These are phyloP conservation scores for Neodontobutis hainanensis DNA, from an alignment of 2,113 vertebrate species.

Conservation along the genomic window DNA sequence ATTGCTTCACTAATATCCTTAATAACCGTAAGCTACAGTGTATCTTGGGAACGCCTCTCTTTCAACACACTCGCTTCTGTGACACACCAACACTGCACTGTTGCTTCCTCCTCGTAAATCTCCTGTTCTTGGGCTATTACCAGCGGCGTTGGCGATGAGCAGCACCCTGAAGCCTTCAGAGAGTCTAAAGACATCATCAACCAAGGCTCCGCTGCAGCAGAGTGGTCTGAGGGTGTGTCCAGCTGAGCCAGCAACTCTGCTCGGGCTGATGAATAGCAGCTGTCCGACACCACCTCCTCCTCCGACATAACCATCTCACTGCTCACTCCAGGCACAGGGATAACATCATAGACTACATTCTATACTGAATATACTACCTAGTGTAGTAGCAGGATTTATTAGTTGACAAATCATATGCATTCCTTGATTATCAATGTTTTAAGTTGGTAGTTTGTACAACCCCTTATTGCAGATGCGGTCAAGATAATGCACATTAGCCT, in stretches of 20 bases:
- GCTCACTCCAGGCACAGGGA: constrained; percentile 15
- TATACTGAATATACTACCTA: too few species aligned
- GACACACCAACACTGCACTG: neutral
- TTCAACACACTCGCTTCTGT: too few species aligned
- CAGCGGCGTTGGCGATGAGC: neutral
- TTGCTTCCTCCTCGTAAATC: neutral
- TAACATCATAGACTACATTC: too few species aligned
- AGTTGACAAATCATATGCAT: too few species aligned
- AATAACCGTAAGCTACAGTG: too few species aligned
- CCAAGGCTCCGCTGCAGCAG: constrained; percentile 40
- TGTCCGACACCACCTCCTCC: constrained; percentile 15
- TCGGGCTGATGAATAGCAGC: constrained; percentile 54
- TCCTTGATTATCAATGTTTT: too few species aligned
- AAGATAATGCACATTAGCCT: too few species aligned
- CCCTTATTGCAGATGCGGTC: too few species aligned
- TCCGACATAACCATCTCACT: constrained; percentile 22
- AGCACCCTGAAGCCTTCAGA: constrained; percentile 20
- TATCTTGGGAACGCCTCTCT: neutral
- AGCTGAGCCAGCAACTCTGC: constrained; percentile 63
- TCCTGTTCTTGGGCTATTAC: constrained; percentile 5
- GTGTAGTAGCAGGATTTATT: too few species aligned
- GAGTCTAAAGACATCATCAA: constrained; percentile 64
- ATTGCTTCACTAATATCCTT: too few species aligned
- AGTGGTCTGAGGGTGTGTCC: constrained; percentile 25
- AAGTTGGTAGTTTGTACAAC: too few species aligned